Evolutionary conservation across 2,113 vertebrate genomes (phyloP), one percentile per base, ranked within the genome.

Genomic region (Oceanodroma tethys): DNA sequence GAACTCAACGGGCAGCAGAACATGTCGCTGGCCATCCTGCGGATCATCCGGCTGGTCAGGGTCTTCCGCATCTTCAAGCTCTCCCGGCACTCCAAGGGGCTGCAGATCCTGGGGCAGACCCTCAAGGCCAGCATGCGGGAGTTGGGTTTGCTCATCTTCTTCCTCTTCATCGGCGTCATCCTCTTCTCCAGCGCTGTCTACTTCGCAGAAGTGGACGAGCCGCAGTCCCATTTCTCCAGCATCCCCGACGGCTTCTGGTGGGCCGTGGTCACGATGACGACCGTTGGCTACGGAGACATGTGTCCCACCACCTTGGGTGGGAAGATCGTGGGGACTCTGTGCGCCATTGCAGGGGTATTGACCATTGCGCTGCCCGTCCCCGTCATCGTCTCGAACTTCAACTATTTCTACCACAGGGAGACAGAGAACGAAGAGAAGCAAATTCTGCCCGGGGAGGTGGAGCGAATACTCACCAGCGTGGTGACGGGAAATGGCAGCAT

Each of bases 171-270:
- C 0, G 99, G 99, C 0, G 99, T 99, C 96, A 99, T 99, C 94
- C 98, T 99, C 67, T 99, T 99, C 98, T 99, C 99, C 96, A 99
- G 99, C 7, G 99, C 99, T 0, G 98, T 99, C 90, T 99, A 99
- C 97, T 99, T 99, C 5, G 99, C 99, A 0, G 99, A 99, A 63
- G 99, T 99, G 29, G 99, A 99, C 0, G 99, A 99, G 58, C 99
- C 99, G 0, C 98, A 99, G 83, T 99, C 99, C 12, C 99, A 99
- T 60, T 99, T 99, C 96, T 98, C 99, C 52, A 99, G 99, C 98
- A 99, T 99, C 78, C 99, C 99, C 0, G 99, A 99, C 5, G 99
- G 99, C 38, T 99, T 99, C 98, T 99, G 99, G 99, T 99, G 99
- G 99, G 99, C 99, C 0, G 99, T 99, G 93, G 99, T 99, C 16